Evolutionary conservation across 2,888 invertebrate genomes (phyloP).

Genomic region (Nemotelus nigrinus): DNA sequence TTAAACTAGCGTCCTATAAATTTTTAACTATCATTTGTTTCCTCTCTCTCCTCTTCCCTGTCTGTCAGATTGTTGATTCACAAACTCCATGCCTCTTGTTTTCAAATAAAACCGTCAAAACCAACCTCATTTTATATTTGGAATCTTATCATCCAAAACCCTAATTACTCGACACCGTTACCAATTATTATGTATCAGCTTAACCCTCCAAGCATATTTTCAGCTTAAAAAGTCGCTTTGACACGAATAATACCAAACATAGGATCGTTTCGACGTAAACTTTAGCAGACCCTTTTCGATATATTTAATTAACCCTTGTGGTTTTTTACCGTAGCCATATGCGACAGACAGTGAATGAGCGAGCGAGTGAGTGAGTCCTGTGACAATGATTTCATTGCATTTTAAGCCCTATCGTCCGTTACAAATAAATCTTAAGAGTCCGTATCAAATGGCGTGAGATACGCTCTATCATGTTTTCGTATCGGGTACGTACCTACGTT

Average conservation of each 20-base stretch:
- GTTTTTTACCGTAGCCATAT: slow-evolving; percentile 20
- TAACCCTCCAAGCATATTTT: not conserved
- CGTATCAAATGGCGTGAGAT: slow-evolving; percentile 47
- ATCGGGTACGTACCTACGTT: slow-evolving; percentile 6
- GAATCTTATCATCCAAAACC: not conserved
- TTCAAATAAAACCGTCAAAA: no score
- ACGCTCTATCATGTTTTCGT: slow-evolving; percentile 16
- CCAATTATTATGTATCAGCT: not conserved
- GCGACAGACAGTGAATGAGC: not conserved
- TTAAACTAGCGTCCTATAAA: no score
- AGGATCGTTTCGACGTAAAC: not conserved
- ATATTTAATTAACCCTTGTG: slow-evolving; percentile 45
- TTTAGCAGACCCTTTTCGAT: slow-evolving; percentile 21
- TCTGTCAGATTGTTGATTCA: no score
- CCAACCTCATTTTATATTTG: no score
- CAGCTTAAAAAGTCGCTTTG: slow-evolving; percentile 28
- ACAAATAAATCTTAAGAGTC: slow-evolving; percentile 40
- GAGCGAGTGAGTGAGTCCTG: not conserved
- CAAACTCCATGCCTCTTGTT: no score
- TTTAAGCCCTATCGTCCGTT: slow-evolving; percentile 35
- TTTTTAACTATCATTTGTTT: no score
- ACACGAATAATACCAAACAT: slow-evolving; percentile 18
- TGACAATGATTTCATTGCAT: slow-evolving; percentile 36
- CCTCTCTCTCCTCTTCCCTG: no score
- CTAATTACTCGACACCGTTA: slow-evolving; percentile 23